These are phyloP conservation scores for Bombus confusus DNA, from an alignment of 1,140 invertebrate genomes.

Conservation along the genomic window DNA sequence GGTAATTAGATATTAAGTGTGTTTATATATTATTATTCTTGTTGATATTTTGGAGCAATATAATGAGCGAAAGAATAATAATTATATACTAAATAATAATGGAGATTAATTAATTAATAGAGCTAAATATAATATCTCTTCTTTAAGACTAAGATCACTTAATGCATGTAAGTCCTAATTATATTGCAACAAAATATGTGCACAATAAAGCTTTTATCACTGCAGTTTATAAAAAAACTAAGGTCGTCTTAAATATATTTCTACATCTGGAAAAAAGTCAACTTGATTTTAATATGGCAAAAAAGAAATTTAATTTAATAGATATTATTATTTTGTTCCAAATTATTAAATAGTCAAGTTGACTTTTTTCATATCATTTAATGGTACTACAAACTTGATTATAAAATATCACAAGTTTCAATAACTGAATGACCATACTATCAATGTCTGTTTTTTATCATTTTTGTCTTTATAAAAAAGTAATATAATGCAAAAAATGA, in stretches of 20 bases:
- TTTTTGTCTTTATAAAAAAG: not conserved
- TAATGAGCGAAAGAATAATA: slow-evolving; percentile 12
- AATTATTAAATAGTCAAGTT: slow-evolving; percentile 14
- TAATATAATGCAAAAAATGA: not conserved
- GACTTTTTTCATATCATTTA: slow-evolving; percentile 2
- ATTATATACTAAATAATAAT: not conserved
- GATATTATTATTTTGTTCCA: not conserved
- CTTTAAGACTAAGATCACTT: not conserved
- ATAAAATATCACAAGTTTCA: slow-evolving; percentile 4
- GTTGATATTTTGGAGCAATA: slow-evolving; percentile 45
- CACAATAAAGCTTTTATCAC: slow-evolving; percentile 41
- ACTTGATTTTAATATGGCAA: slow-evolving; percentile 5
- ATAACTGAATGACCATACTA: not conserved
- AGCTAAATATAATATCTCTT: no score
- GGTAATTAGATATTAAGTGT: slow-evolving; percentile 47
- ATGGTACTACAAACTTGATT: not conserved
- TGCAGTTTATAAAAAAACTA: slow-evolving; percentile 14
- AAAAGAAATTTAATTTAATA: not conserved
- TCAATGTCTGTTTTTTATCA: not conserved
- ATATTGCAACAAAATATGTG: slow-evolving; percentile 43
- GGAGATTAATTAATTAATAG: not conserved
- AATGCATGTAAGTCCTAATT: slow-evolving; percentile 1
- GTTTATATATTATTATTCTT: slow-evolving; percentile 29
- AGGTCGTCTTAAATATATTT: slow-evolving; percentile 14
- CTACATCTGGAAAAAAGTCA: not conserved